Evolutionary conservation across 2,888 invertebrate genomes (phyloP), one percentile per base, ranked within the genome.

Genomic region (Leptopilina syphax): DNA sequence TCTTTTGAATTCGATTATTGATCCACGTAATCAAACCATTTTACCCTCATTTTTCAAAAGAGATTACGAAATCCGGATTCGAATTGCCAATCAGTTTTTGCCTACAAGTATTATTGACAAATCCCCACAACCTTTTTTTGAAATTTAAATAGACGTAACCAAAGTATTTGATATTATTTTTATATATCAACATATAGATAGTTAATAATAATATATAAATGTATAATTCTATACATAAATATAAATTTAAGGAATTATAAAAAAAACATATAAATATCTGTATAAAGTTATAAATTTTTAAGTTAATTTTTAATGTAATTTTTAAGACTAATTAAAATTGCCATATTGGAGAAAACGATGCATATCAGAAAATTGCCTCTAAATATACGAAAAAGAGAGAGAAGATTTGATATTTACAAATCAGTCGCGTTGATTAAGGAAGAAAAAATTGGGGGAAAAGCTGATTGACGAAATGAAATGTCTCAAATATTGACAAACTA

Each of bases 281-380:
- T 73, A 41, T 73, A 60, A 73, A 34, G 57, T 57, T 60, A 34
- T 34, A 41, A 10, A 18, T n/a, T 73, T 34, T 41, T 50, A 50
- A 50, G 34, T n/a, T 27, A 34, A 34, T n/a, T 57, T 57, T 12
- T 73, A 57, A 73, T 54, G 0, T 73, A 73, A 54, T 27, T 47
- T 70, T 9, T 54, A 54, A 70, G 70, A 54, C 34, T n/a, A 68
- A 24, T 12, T 68, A 50, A 50, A 24, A 68, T 27, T 13, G 73
- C 57, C 57, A 73, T 18, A 73, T 57, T 79, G 79, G 80, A 87
- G 79, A 80, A 87, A 88, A 88, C 87, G 88, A 89, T 89, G 89
- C 89, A 90, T 90, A 90, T 90, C 89, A 89, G 85, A 79, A 63
- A 88, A 88, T 88, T 88, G 89, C 89, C 89, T 90, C 87, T 80